Percentiles rank a stretch among this genome's conserved stretches.
Conservation (phyloP, 30 jellyfish, hydroid and myxozoan species). For the Turritopsis dohrnii region DNA sequence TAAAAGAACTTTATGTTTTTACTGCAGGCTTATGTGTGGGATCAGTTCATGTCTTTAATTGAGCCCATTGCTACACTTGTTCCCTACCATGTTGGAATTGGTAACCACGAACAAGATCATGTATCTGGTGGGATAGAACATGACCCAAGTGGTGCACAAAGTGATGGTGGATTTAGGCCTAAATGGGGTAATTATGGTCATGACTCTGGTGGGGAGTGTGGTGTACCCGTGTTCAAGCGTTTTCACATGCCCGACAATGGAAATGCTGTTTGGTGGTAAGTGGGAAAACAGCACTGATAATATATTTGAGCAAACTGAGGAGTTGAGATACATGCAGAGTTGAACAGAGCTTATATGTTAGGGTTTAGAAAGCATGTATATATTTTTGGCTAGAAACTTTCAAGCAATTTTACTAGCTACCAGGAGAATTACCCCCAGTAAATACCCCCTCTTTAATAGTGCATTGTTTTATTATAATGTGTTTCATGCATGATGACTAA, state of each 20-base stretch:
- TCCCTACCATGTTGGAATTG: slow-evolving; percentile 88
- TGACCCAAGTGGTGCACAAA: slow-evolving; percentile 89
- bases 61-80: slow-evolving; percentile 73
- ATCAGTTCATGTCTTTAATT: slow-evolving; percentile 57
- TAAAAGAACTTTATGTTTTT: too few species aligned
- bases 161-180: slow-evolving; percentile 79
- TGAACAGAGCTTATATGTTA: too few species aligned
- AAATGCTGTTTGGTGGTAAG: slow-evolving; percentile 73
- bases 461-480: not conserved
- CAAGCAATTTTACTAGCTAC: too few species aligned
- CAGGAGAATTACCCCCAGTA: too few species aligned
- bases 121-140: slow-evolving; percentile 52
- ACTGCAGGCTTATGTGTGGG: slow-evolving; percentile 96
- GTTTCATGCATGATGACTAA: not conserved
- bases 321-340: too few species aligned
- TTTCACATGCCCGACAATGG: slow-evolving; percentile 96
- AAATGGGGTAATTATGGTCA: slow-evolving; percentile 51
- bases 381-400: too few species aligned
- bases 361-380: too few species aligned
- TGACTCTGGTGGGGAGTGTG: slow-evolving; percentile 96
- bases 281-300: not conserved
- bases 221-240: slow-evolving; percentile 73
- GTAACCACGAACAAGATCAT: slow-evolving; percentile 93
- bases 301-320: too few species aligned
- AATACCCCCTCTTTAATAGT: too few species aligned